Evolutionary conservation across 2,113 vertebrate genomes (phyloP).

Genomic region (Semnornis frantzii): DNA sequence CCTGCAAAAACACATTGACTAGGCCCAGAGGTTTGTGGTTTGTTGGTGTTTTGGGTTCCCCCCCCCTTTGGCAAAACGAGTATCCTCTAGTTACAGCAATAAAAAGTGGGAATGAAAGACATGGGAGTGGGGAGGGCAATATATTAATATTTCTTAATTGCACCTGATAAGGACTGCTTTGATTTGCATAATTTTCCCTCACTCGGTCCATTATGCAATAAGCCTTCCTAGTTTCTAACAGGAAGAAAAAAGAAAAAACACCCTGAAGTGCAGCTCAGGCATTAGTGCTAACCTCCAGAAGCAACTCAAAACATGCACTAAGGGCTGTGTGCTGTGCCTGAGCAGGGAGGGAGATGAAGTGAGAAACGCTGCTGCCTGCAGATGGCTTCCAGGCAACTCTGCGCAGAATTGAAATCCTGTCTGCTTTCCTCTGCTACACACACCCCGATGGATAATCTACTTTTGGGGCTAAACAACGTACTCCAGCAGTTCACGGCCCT

Average conservation of each 20-base stretch:
- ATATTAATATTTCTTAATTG: not conserved
- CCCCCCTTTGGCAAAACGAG: not conserved
- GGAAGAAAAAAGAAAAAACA: not conserved
- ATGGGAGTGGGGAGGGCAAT: not conserved
- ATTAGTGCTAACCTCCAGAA: not conserved
- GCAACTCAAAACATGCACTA: not conserved
- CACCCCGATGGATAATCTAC: not conserved
- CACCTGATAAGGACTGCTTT: not conserved
- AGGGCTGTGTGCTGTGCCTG: rapidly evolving
- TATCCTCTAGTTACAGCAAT: not conserved
- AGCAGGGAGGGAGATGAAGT: rapidly evolving
- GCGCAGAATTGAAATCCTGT: not conserved
- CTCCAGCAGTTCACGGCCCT: not conserved
- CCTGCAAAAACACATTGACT: rapidly evolving
- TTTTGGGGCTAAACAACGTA: not conserved
- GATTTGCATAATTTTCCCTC: not conserved
- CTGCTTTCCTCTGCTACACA: not conserved
- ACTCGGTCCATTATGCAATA: not conserved
- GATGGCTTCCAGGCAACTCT: not conserved
- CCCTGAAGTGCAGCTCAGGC: not conserved
- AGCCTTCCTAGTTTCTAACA: not conserved
- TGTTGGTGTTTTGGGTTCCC: not conserved
- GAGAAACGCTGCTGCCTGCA: not conserved
- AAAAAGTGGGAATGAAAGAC: not conserved
- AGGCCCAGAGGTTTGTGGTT: not conserved